Evolutionary conservation across 2,113 vertebrate genomes (phyloP), one percentile per base, ranked within the genome.

Genomic region (Malurus alboscapulatus): DNA sequence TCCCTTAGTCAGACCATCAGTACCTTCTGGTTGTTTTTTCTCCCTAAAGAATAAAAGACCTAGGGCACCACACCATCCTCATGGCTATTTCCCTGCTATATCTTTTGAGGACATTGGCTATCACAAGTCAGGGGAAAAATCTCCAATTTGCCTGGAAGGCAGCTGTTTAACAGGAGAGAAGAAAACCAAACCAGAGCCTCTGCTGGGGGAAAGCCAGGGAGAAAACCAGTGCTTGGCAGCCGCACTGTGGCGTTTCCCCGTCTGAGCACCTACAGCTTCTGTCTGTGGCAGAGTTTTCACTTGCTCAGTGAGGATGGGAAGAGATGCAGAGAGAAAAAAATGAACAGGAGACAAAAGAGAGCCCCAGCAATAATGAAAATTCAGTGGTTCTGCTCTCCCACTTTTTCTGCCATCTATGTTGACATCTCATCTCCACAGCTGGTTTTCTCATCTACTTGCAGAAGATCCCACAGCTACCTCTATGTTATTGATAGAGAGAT

Each of bases 181-280:
- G 25, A 34, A 88, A 81, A 79, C 19, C 7, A 72, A 87, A 68
- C 6, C 27, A 61, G 44, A 75, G 12, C 6, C 18, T n/a, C n/a
- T 2, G 0, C 17, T 19, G 17, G 10, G 17, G n/a, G 27, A 85
- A 75, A 48, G 34, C 22, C 27, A 59, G 48, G 36, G 34, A 88
- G 55, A 67, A 47, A 61, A 45, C 6, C 1, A 20, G 21, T 42
- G 50, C 42, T 83, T 2, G 2, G 27, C 66, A 76, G 71, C 66
- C 84, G 48, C 18, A 54, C 9, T 18, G 25, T 5, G 4, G 7
- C 50, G 38, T 44, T 78, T 5, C 24, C 24, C 2, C 0, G 0
- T 24, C 17, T 40, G 30, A 65, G 22, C 24, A 63, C 0, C 4
- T 78, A 8, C 12, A 34, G 38, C 45, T 92, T 12, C n/a, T 32